Base-by-base conservation (phyloP, 2,113 vertebrate species). In the Caretta caretta region DNA sequence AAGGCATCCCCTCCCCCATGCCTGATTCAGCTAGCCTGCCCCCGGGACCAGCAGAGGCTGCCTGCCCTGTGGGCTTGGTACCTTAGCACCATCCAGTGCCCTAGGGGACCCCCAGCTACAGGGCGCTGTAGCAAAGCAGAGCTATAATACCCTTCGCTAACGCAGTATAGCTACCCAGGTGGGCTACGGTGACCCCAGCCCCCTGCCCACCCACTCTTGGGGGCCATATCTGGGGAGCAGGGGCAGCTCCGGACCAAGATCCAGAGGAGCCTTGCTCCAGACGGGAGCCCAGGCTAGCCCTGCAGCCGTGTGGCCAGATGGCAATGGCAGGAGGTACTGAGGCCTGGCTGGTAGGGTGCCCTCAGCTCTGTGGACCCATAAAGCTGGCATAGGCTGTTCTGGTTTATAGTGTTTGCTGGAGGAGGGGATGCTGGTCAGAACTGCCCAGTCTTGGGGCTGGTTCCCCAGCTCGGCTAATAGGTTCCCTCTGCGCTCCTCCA, bases 401-500 rank as follows among this genome's bases (percentile, higher is more conserved):
- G 42, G 42, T 42, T 13, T 46, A 42, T 48, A 27, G 42, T 6
- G 4, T 48, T 78, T 78, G 75, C 25, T 78, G 42, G n/a, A 38
- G 10, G 20, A 75, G 17, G n/a, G 69, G 72, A 11, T 3, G 8
- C 38, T 25, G 22, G 35, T 76, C 72, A 48, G 80, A 51, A n/a
- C 19, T n/a, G 19, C 8, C 80, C 50, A n/a, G 24, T 24, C 22
- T 54, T 8, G 14, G 14, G 17, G 53, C 49, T 1, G 14, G 50
- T 11, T 42, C 19, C 79, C 17, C 3, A 65, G 8, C 48, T 13
- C 3, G 12, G 1, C 83, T 50, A 56, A 86, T 16, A 11, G 48
- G 3, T 22, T 56, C 53, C 4, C 79, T 65, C 76, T 4, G 1
- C 53, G 49, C 78, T 16, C 72, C 42, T 78, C 80, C 95, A 99